Conservation (phyloP, 1,140 invertebrate species). For the Rhopalosiphum maidis region DNA sequence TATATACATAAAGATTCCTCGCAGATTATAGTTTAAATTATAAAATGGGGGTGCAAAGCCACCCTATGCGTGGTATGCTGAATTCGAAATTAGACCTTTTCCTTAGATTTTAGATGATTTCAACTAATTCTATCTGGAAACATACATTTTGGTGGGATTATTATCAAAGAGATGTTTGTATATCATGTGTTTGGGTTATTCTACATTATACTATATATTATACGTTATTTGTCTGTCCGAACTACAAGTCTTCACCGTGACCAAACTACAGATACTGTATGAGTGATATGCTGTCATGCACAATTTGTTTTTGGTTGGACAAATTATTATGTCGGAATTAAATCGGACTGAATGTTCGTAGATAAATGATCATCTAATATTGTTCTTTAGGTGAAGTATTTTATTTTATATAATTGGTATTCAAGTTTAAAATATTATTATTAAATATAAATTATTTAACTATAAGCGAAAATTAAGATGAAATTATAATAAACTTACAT, state of each 20-base stretch:
- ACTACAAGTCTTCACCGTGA: slow-evolving; percentile 2
- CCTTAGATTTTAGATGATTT: neutral
- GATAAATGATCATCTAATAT: neutral
- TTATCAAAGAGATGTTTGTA: slow-evolving; percentile 16
- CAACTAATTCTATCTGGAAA: neutral
- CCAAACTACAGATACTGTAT: neutral
- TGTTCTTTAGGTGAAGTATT: neutral
- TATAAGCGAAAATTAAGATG: neutral
- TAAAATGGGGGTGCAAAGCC: neutral
- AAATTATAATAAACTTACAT: neutral
- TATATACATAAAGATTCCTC: neutral
- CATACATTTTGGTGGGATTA: neutral
- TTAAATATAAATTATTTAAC: neutral
- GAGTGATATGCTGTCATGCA: neutral
- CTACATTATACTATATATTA: neutral
- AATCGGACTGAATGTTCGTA: neutral
- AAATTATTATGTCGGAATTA: neutral
- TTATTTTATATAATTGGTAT: neutral
- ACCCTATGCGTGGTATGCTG: neutral
- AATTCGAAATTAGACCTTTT: neutral
- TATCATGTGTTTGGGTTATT: neutral
- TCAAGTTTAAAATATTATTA: neutral
- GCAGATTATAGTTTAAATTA: neutral
- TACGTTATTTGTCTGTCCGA: neutral
- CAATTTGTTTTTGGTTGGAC: neutral